Percentiles rank a stretch among this genome's conserved stretches.
These are phyloP conservation scores for Coracias cyanogaster DNA, from an alignment of 2,797 vertebrate species.

Conservation along the genomic window DNA sequence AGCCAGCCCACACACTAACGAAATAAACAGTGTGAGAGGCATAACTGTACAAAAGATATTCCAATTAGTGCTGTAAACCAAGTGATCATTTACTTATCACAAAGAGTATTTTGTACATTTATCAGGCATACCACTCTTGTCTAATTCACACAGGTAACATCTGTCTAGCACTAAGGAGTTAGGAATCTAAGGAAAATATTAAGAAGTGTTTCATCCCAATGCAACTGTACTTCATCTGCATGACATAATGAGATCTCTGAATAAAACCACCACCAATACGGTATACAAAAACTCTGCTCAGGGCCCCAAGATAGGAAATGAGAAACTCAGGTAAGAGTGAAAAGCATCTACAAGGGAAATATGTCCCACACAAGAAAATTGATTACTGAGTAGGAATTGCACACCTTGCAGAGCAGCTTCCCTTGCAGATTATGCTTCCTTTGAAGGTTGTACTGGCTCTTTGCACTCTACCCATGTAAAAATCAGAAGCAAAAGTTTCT, in stretches of 20 bases:
- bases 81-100: background rate
- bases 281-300: background rate
- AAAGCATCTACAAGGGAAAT: background rate
- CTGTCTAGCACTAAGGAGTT: background rate
- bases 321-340: background rate
- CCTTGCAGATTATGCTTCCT: background rate
- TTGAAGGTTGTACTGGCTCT: background rate
- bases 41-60: background rate
- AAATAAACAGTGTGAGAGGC: background rate
- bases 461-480: background rate
- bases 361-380: background rate
- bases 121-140: rapidly evolving
- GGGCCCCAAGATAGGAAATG: background rate
- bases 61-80: rapidly evolving
- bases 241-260: background rate
- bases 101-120: background rate
- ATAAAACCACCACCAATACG: background rate
- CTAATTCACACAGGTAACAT: background rate
- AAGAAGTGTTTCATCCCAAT: background rate
- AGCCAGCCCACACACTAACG: rapidly evolving
- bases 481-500: background rate
- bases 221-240: background rate
- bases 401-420: background rate
- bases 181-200: background rate
- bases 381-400: background rate